Evolutionary conservation across 2,888 invertebrate genomes (phyloP), one percentile per base, ranked within the genome.

Genomic region (Cataglyphis cursor): DNA sequence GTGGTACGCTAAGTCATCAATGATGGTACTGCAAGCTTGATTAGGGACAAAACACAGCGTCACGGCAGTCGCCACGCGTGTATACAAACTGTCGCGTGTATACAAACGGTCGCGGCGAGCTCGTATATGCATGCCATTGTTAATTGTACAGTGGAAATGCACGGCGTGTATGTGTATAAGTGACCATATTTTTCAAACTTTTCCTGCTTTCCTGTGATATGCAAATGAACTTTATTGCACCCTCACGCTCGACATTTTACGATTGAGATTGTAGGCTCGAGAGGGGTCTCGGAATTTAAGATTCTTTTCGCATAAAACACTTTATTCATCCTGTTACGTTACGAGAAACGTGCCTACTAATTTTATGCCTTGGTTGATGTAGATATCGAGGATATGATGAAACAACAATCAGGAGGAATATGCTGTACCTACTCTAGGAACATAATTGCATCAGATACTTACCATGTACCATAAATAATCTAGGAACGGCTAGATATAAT

Each of bases 141-240:
- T 92, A 93, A 92, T 92, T 91, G 89, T 90, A 87, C 83, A 62
- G 88, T 85, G 87, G 87, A 88, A 84, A 91, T 85, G 88, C 51
- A 35, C 12, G 57, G 70, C 75, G 78, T 24, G 78, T 24, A 35
- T 35, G 24, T 57, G 15, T 54, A 38, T 38, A 51, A 57, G 44
- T 35, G 44, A 35, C 59, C 59, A 65, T 35, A 35, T 57, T 68
- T 59, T 48, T 70, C 44, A 24, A 59, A 68, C 44, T 59, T 44
- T 44, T 24, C 44, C n/a, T 48, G 44, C 35, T 70, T 70, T 59
- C 24, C 44, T 31, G 59, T 61, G 59, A 68, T 61, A 80, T 64
- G 78, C 59, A 80, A 68, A 80, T 80, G 78, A 31, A n/a, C 12
- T 44, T 70, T 61, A 48, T 31, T 59, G 76, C 21, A 28, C 28